Conservation (phyloP, 2,113 vertebrate species). For the Percopsis transmontana region DNA sequence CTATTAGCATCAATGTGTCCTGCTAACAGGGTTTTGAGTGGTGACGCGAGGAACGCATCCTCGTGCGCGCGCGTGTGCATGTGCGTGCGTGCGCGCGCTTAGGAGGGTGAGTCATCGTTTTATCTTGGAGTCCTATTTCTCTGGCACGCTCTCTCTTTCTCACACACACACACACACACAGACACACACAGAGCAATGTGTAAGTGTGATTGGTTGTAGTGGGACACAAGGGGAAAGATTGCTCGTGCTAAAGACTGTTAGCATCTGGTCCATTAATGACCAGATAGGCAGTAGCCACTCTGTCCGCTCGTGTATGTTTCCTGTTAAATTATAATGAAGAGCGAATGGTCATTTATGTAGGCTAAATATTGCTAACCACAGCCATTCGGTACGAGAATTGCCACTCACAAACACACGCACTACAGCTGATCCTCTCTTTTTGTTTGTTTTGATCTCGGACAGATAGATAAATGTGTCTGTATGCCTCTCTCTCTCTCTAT, state of each 20-base stretch:
- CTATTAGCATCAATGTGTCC: constrained; percentile 59
- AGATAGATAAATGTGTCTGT: neutral
- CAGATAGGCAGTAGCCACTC: too few species aligned
- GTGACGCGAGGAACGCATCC: constrained; percentile 50
- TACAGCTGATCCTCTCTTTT: neutral
- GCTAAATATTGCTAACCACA: too few species aligned
- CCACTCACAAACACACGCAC: neutral
- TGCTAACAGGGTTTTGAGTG: constrained; percentile 56
- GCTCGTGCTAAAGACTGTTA: too few species aligned
- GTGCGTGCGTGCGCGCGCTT: constrained; percentile 37
- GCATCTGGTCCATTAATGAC: too few species aligned
- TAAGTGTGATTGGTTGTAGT: neutral
- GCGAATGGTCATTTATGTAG: too few species aligned
- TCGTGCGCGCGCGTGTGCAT: constrained; percentile 35
- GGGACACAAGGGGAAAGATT: neutral
- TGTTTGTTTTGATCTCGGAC: neutral
- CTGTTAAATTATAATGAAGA: too few species aligned
- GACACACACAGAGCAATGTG: neutral
- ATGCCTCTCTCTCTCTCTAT: neutral
- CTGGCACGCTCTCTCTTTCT: neutral
- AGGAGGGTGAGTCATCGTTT: constrained; percentile 58
- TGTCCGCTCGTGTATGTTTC: too few species aligned
- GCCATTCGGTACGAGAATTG: too few species aligned
- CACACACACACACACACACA: neutral
- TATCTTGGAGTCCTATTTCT: constrained; percentile 42